Evolutionary conservation across 2,888 invertebrate species (phyloP), one percentile per base, ranked within the genome.

Genomic region (Pristionchus exspectatus): DNA sequence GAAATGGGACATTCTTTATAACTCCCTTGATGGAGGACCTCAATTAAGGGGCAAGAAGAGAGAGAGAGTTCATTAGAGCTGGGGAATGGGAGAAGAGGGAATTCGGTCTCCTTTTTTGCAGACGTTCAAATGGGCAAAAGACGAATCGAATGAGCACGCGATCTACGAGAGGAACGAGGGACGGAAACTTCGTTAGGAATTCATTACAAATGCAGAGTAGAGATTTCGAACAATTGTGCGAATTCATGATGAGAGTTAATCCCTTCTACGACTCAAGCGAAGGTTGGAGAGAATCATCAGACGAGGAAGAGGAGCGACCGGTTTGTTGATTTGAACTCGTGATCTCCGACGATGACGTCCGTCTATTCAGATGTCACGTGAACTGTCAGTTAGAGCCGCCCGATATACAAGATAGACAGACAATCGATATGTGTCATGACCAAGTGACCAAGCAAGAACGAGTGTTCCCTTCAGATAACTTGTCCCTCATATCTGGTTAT

Each of bases 161-260:
- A 81, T 93, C 93, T 0, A 27, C 56, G 14, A 59, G 89, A 27
- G 81, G 63, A 44, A 30, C 27, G 24, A 88, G 87, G 44, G 87
- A 88, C 21, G 74, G 54, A 4, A 94, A 94, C 90, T 94, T 94
- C 90, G 94, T 94, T 69, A 91, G 94, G 27, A 93, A 93, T 88
- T 93, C 93, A 27, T 90, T 94, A 3, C 77, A 66, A 69, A 91
- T 92, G 87, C 90, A 93, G 92, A 92, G 92, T 85, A 91, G 92
- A 38, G 92, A 93, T 90, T 93, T 94, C 69, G 93, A 94, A 90
- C 93, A 94, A 84, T 90, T 94, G 1, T 94, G 94, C 90, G 94
- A 94, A 89, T 94, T 94, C 90, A 94, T 94, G 86, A 94, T 94
- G 94, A 90, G 92, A 77, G 94, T 94, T 44, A 94, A 94, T 88